Conservation (phyloP, 1,140 invertebrate species). For the Pteromalus puparum region DNA sequence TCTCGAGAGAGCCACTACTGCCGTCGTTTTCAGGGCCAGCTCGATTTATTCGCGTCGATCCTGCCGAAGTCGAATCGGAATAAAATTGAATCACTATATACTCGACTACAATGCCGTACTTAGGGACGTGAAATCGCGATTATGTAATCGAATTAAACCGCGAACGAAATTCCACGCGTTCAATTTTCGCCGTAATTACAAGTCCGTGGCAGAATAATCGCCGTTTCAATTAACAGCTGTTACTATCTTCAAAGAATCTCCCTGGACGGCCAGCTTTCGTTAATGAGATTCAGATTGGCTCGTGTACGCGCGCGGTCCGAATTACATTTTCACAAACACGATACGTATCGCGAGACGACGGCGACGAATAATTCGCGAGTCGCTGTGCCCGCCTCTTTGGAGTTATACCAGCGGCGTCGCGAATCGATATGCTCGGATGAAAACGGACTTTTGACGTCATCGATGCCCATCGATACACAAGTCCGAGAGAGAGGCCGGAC, state of each 20-base stretch:
- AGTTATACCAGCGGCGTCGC: not conserved
- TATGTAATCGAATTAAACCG: too few species aligned
- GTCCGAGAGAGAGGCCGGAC: too few species aligned
- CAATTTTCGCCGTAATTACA: too few species aligned
- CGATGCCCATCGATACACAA: not conserved
- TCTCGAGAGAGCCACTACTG: not conserved
- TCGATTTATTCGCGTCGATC: too few species aligned
- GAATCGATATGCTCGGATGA: not conserved
- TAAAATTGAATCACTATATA: too few species aligned
- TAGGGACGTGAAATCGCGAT: too few species aligned
- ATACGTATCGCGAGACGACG: not conserved
- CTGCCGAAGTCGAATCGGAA: not conserved
- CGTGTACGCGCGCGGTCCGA: not conserved
- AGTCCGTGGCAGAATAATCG: too few species aligned
- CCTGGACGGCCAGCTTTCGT: not conserved
- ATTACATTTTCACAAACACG: not conserved
- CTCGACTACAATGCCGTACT: too few species aligned
- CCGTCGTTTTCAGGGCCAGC: too few species aligned
- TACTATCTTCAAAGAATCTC: not conserved
- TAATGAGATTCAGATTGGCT: not conserved
- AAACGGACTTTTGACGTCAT: constrained; percentile 3
- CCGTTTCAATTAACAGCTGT: not conserved
- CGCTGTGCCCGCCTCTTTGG: not conserved
- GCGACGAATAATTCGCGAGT: not conserved
- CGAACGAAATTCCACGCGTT: too few species aligned